Evolutionary conservation across 2,888 invertebrate species (phyloP).

Genomic region (Beris chalybata): DNA sequence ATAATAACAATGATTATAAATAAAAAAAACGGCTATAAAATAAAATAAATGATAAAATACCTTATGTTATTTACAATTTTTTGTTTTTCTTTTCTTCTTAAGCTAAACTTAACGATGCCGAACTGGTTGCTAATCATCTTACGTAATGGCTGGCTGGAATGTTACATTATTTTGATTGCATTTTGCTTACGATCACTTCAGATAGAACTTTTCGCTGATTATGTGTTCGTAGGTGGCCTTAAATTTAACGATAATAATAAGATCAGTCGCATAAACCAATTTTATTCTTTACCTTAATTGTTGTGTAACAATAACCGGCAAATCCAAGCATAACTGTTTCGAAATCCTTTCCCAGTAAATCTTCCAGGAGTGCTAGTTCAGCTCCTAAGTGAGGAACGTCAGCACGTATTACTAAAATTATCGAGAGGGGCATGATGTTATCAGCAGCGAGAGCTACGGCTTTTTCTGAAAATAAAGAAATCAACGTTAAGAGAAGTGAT

Average conservation of each 20-base stretch:
- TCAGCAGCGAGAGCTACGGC: conserved; percentile 50
- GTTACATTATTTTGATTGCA: neutral
- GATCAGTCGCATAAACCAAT: neutral
- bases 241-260: neutral
- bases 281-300: conserved; percentile 46
- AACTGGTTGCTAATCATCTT: too few relatives aligned
- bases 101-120: too few relatives aligned
- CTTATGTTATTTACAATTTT: too few relatives aligned
- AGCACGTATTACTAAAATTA: conserved; percentile 53
- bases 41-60: too few relatives aligned
- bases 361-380: conserved; percentile 54
- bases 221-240: conserved; percentile 29
- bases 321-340: conserved; percentile 54
- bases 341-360: conserved; percentile 53
- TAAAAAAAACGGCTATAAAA: too few relatives aligned
- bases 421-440: conserved; percentile 54
- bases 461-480: conserved; percentile 43
- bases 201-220: conserved; percentile 26
- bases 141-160: conserved; percentile 1
- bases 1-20: too few relatives aligned
- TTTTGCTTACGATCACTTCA: conserved; percentile 17
- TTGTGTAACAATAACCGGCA: conserved; percentile 55
- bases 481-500: neutral
- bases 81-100: too few relatives aligned
- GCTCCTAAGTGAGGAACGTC: conserved; percentile 55